Percentiles rank a stretch among this genome's conserved stretches.
Conservation (phyloP, 1,140 invertebrate genomes). For the Lordiphosa mommai region DNA sequence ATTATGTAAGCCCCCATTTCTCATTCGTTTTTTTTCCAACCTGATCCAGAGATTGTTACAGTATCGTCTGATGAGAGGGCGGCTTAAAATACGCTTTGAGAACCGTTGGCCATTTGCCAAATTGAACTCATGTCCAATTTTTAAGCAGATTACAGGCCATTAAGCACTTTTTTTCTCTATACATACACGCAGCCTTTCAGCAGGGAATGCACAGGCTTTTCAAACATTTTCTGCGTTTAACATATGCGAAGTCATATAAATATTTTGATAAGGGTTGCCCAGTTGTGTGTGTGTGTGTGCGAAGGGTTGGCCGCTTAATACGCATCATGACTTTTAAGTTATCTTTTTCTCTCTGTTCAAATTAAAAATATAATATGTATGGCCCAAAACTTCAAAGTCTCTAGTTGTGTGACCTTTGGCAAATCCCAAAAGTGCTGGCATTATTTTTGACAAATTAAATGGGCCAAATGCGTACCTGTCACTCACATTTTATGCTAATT, state of each 20-base stretch:
- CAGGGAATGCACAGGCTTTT: slow-evolving; percentile 26
- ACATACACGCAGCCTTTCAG: slow-evolving; percentile 14
- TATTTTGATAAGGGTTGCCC: slow-evolving; percentile 77
- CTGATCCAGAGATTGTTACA: slow-evolving; percentile 39
- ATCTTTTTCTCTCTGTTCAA: slow-evolving; percentile 42
- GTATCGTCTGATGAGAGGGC: slow-evolving; percentile 14
- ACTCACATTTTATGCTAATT: slow-evolving; percentile 72
- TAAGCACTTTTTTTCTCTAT: slow-evolving; percentile 76
- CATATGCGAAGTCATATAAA: slow-evolving; percentile 77
- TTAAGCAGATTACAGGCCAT: slow-evolving; percentile 77
- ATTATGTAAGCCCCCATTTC: slow-evolving; percentile 43
- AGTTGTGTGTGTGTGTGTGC: slow-evolving; percentile 57
- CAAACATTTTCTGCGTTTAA: slow-evolving; percentile 60
- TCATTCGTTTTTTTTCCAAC: slow-evolving; percentile 2
- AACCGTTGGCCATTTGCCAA: slow-evolving; percentile 58
- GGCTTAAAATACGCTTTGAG: slow-evolving; percentile 42
- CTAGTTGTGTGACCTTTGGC: slow-evolving; percentile 49
- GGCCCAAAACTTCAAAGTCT: slow-evolving; percentile 35
- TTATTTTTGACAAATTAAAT: slow-evolving; percentile 74
- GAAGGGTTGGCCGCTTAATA: slow-evolving; percentile 65
- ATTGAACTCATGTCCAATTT: slow-evolving; percentile 76
- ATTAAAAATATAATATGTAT: slow-evolving; percentile 36
- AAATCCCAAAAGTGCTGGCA: slow-evolving; percentile 72
- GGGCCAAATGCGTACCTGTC: slow-evolving; percentile 45
- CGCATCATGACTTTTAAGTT: slow-evolving; percentile 77